Evolutionary conservation across 2,113 vertebrate genomes (phyloP).

Genomic region (Paraplagusia blochii): DNA sequence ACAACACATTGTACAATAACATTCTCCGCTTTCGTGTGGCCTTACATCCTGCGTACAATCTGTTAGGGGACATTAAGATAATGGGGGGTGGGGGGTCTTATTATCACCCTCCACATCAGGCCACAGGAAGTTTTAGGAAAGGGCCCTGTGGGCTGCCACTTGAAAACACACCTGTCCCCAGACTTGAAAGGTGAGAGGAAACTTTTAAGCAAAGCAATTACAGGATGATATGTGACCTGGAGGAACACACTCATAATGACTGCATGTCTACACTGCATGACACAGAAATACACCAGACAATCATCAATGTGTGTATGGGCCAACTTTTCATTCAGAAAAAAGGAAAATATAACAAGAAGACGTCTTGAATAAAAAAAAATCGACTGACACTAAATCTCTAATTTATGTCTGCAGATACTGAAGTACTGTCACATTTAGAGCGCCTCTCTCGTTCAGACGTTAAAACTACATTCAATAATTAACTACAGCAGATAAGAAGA

Average conservation of each 20-base stretch:
- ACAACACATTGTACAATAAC: conserved; percentile 22
- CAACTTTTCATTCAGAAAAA: too few species aligned
- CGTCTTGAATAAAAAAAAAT: too few species aligned
- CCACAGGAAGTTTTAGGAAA: conserved; percentile 6
- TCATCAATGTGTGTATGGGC: not conserved
- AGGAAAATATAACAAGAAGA: too few species aligned
- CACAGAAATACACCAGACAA: conserved; percentile 6
- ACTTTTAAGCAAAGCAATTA: conserved; percentile 14
- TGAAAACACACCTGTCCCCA: conserved; percentile 38
- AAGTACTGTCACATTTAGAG: not conserved
- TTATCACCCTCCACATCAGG: conserved; percentile 7
- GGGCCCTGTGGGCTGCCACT: conserved; percentile 27
- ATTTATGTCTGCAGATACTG: not conserved
- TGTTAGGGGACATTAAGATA: conserved; percentile 11
- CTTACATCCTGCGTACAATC: conserved; percentile 15
- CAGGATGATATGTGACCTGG: not conserved
- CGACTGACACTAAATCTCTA: too few species aligned
- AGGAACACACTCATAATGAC: conserved; percentile 24
- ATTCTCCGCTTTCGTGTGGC: not conserved
- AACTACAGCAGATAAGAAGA: conserved; percentile 22
- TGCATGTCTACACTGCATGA: conserved; percentile 8
- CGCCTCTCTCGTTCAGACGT: conserved; percentile 7
- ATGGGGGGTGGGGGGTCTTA: conserved; percentile 5
- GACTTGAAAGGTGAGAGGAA: conserved; percentile 44
- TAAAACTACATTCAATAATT: conserved; percentile 30